phyloP scores from a whole-genome alignment of 2,888 invertebrate species.

The Apomyelois bistriatella region DNA sequence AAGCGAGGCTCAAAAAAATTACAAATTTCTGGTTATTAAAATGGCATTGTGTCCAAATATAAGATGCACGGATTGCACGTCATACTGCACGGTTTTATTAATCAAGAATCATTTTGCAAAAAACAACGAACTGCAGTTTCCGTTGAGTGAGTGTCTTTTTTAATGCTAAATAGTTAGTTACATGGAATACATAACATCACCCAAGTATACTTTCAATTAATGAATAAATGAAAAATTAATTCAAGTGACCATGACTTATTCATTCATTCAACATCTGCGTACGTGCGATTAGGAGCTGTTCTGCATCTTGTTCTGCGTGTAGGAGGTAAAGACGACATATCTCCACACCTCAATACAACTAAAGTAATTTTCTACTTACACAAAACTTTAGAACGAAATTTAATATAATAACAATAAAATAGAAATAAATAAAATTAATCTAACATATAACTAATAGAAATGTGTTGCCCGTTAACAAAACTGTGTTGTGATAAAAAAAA shows the following conservation, averaged over 20 bases:
- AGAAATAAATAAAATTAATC: conserved; percentile 42
- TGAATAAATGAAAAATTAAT: too few species aligned
- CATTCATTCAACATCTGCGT: neutral
- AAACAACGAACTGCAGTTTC: too few species aligned
- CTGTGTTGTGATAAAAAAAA: neutral
- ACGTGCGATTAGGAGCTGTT: too few species aligned
- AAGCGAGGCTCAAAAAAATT: neutral
- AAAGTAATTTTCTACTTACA: conserved; percentile 14
- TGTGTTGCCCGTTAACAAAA: conserved; percentile 16
- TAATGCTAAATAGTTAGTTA: too few species aligned
- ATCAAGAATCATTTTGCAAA: too few species aligned
- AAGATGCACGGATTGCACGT: too few species aligned
- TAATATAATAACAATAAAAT: conserved; percentile 37
- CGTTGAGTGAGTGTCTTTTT: too few species aligned
- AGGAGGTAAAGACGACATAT: neutral
- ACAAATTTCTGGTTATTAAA: neutral
- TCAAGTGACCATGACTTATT: too few species aligned
- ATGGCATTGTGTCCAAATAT: neutral
- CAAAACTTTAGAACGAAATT: conserved; percentile 21
- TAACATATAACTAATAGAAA: conserved; percentile 36
- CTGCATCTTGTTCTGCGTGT: neutral
- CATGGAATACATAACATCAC: too few species aligned
- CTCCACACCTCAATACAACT: neutral
- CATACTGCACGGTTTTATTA: too few species aligned
- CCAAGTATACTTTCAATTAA: too few species aligned